Evolutionary conservation across 2,888 invertebrate species (phyloP), one percentile per base, ranked within the genome.

Genomic region (Periphyllus acericola): DNA sequence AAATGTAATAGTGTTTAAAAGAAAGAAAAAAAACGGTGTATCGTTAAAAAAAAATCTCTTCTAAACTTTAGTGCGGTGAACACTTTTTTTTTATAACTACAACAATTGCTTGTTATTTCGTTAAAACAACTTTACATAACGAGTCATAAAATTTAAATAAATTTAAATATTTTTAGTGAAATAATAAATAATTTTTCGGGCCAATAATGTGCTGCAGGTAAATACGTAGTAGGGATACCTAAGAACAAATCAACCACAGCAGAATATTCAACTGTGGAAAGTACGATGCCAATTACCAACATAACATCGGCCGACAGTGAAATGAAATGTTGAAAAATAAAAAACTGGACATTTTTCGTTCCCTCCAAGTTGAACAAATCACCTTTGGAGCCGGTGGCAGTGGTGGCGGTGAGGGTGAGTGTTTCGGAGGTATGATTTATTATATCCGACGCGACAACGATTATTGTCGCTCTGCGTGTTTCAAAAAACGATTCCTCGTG

Each of bases 121-220:
- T 66, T 32, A 40, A 76, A 83, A 75, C 32, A 40, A 19, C 60
- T 83, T 75, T 76, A 83, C 83, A 66, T 29, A 29, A 75, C 40
- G 75, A 66, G 29, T 66, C 6, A 36, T 76, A 40, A 75, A 83
- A 83, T 83, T 83, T 76, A 75, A 83, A 83, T 83, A 83, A 83
- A 83, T 83, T 60, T 75, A 55, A 83, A 76, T 83, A 83, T 83
- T 75, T 46, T 75, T 6, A 40, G 34, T 25, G 19, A 83, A 40
- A 40, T 29, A 25, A 83, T 83, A 83, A 83, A 83, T 46, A 21
- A 66, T 60, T 29, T 74, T 34, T n/a, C 25, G 34, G 17, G 52
- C 52, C 32, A 52, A 19, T 80, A 29, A 66, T 21, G 32, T 25
- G 25, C 36, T 36, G 36, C 46, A 71, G 46, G 32, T 46, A 60